These are phyloP conservation scores for Danionella cerebrum DNA, from an alignment of 2,113 vertebrate genomes.

Conservation along the genomic window DNA sequence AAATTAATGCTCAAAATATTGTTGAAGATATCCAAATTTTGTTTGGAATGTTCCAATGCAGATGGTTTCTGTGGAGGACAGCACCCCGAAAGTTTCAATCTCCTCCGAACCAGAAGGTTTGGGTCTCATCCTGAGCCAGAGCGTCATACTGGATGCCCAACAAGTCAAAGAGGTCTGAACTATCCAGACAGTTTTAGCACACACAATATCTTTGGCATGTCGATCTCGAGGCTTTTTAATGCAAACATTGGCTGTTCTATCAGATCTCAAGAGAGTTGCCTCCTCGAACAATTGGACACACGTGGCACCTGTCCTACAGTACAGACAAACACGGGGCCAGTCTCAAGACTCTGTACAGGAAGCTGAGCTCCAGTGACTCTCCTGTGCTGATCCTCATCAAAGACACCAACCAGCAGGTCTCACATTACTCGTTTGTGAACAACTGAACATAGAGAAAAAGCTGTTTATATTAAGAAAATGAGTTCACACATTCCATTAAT, in stretches of 20 bases:
- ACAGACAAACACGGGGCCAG: slow-evolving; percentile 64
- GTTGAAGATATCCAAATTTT: too few relatives aligned
- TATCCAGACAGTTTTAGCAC: too few relatives aligned
- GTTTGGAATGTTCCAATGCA: slow-evolving; percentile 38
- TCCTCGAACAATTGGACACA: slow-evolving; percentile 58
- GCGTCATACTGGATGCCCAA: slow-evolving; percentile 55
- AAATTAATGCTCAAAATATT: too few relatives aligned
- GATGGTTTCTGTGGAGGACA: slow-evolving; percentile 69
- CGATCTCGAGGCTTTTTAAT: too few relatives aligned
- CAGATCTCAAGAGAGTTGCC: slow-evolving; percentile 67
- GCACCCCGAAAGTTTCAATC: slow-evolving; percentile 32
- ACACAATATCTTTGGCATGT: too few relatives aligned
- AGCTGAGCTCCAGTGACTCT: slow-evolving; percentile 56
- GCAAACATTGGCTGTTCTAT: neutral
- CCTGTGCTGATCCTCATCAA: slow-evolving; percentile 66
- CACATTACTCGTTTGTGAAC: neutral
- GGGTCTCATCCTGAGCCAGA: slow-evolving; percentile 52
- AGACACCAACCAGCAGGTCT: slow-evolving; percentile 63
- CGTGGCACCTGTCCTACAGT: slow-evolving; percentile 65
- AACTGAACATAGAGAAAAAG: too few relatives aligned
- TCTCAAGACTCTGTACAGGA: slow-evolving; percentile 71
- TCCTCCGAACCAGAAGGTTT: slow-evolving; percentile 58
- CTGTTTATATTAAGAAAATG: too few relatives aligned
- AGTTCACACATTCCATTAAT: too few relatives aligned
- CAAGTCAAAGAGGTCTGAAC: slow-evolving; percentile 63